Base-by-base conservation (phyloP, 2,888 invertebrate genomes). In the Bombylius major region DNA sequence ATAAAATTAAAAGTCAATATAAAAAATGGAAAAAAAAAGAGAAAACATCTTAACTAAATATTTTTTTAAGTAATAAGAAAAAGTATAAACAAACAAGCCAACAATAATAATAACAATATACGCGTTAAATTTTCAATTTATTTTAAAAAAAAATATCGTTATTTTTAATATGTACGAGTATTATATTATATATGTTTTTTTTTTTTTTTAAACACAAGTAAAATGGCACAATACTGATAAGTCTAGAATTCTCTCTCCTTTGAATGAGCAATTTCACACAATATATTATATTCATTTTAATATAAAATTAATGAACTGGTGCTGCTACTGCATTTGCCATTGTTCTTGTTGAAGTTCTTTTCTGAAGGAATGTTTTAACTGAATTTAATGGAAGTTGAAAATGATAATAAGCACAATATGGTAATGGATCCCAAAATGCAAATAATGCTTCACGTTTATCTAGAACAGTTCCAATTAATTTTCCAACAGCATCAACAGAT, bases 361-460 rank as follows among this genome's bases (percentile, higher is more conserved):
- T 75, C 63, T 77, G 76, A 58, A 81, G 70, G 66, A 81, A 79
- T 47, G 76, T 76, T 61, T 78, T 71, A 36, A 82, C 75, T 61
- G 80, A 80, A 62, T 78, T 77, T 61, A 84, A 77, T 0, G 89
- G 88, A 64, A 84, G 70, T 66, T 89, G 86, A 64, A 90, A 82
- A 68, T 88, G 88, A 72, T 89, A 89, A 69, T 88, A 89, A 4
- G 87, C 89, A 67, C 88, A 89, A 68, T 89, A 90, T 0, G 90
- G 90, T 64, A 90, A 69, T 6, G 90, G 90, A 68, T 90, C 90
- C 89, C 89, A 89, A 66, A 84, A 85, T 6, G 84, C 80, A 66
- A 90, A 90, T 1, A 90, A 75, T 0, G 87, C 89, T 67, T 90
- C 89, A 47, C 87, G 78, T 62, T 87, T 87, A 65, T 89, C 87